A percentile compares a stretch with the other conserved stretches of the same genome.
Evolutionary conservation across 1,140 invertebrate genomes (phyloP).

Genomic region (Macrotrachela quadricornifera): DNA sequence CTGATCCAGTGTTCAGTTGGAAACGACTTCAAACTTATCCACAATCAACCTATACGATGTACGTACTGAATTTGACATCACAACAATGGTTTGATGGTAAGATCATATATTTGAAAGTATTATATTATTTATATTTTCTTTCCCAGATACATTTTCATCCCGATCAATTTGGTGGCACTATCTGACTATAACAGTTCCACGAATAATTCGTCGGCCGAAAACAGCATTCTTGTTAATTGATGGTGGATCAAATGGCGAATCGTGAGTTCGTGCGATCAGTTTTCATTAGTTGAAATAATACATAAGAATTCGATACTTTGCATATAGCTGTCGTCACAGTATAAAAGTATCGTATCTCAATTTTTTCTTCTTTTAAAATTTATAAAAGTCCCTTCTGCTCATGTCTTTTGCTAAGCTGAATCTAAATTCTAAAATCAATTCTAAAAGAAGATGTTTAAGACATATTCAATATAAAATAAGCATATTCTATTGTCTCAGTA

Average conservation of each 20-base stretch:
- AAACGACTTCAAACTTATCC: conserved; percentile 11
- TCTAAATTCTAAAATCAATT: too few species aligned
- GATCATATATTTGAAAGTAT: neutral
- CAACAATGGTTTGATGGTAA: conserved; percentile 19
- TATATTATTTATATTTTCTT: conserved; percentile 9
- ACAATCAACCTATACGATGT: conserved; percentile 14
- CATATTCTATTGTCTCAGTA: too few species aligned
- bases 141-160: neutral
- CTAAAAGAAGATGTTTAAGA: too few species aligned
- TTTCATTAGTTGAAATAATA: neutral
- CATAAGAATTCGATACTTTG: neutral
- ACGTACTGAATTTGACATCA: conserved; percentile 19
- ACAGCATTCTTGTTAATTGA: conserved; percentile 15
- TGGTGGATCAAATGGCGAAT: conserved; percentile 15
- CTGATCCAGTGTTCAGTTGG: conserved; percentile 4
- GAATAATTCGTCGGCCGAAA: conserved; percentile 12
- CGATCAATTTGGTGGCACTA: conserved; percentile 23
- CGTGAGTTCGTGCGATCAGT: neutral
- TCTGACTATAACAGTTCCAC: conserved; percentile 16
- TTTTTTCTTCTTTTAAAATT: too few species aligned
- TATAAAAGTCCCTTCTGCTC: too few species aligned
- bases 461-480: too few species aligned
- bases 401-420: too few species aligned
- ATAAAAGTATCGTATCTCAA: too few species aligned
- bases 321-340: too few species aligned